A percentile compares a stretch with the other conserved stretches of the same genome.
Evolutionary conservation across 2,797 vertebrate genomes (phyloP).

Genomic region (Spondyliosoma cantharus): DNA sequence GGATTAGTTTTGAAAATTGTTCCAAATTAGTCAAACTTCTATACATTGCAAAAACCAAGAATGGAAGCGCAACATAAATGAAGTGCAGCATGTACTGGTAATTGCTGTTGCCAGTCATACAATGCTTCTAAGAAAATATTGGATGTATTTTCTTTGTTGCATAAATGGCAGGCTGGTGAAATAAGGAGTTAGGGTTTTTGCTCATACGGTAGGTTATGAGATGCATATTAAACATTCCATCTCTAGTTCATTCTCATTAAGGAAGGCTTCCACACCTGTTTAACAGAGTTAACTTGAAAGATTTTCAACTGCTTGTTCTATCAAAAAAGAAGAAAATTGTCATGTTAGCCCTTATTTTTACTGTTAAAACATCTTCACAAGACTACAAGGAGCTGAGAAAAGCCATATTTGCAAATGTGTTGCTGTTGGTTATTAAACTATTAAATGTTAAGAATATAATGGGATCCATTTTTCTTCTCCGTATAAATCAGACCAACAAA

Average conservation of each 20-base stretch:
- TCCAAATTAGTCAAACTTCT: slow-evolving; percentile 67
- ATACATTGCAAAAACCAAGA: slow-evolving; percentile 57
- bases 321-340: slow-evolving; percentile 77
- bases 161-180: slow-evolving; percentile 70
- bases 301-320: slow-evolving; percentile 86
- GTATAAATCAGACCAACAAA: slow-evolving; percentile 35
- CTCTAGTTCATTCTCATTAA: slow-evolving; percentile 73
- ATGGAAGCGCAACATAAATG: slow-evolving; percentile 74
- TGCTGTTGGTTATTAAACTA: slow-evolving; percentile 4
- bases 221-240: slow-evolving; percentile 79
- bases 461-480: slow-evolving; percentile 18
- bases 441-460: slow-evolving; percentile 17
- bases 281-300: slow-evolving; percentile 83
- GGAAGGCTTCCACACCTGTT: slow-evolving; percentile 81
- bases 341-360: slow-evolving; percentile 66
- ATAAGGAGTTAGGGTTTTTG: slow-evolving; percentile 58
- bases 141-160: slow-evolving; percentile 63
- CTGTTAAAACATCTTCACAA: slow-evolving; percentile 55
- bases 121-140: slow-evolving; percentile 60
- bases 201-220: slow-evolving; percentile 67
- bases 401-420: slow-evolving; percentile 32
- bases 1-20: slow-evolving; percentile 73
- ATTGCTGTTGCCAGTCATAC: slow-evolving; percentile 61
- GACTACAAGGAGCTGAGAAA: slow-evolving; percentile 7
- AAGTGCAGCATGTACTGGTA: slow-evolving; percentile 64